Evolutionary conservation across 2,888 invertebrate species (phyloP).

Genomic region (Ochropleura plecta): DNA sequence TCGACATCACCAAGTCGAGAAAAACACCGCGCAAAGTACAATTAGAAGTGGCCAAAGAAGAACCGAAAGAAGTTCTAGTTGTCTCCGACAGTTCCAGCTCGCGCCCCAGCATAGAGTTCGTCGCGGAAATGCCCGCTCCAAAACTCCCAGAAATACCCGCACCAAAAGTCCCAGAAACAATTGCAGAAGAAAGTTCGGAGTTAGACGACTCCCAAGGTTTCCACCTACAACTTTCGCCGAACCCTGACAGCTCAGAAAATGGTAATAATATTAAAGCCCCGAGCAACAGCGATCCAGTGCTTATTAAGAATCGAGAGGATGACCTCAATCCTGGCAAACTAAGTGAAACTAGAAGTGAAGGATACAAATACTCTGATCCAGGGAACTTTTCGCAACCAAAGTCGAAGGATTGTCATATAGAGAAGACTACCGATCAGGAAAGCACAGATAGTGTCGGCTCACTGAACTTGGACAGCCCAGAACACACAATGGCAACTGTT

Average conservation of each 20-base stretch:
- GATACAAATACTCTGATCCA: conserved; percentile 78
- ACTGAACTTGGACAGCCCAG: conserved; percentile 82
- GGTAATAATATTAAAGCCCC: conserved; percentile 63
- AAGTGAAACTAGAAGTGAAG: conserved; percentile 79
- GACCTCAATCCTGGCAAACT: conserved; percentile 75
- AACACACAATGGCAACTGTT: conserved; percentile 76
- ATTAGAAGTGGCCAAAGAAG: conserved; percentile 65
- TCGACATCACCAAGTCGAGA: conserved; percentile 76
- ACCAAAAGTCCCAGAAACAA: conserved; percentile 76
- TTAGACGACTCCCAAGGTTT: conserved; percentile 86
- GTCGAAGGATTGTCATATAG: conserved; percentile 73
- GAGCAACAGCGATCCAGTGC: conserved; percentile 79
- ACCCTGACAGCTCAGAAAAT: conserved; percentile 69
- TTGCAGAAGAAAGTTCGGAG: conserved; percentile 78
- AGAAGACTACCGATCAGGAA: conserved; percentile 84
- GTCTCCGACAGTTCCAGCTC: conserved; percentile 71
- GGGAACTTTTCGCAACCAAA: conserved; percentile 75
- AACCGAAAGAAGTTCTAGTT: conserved; percentile 61
- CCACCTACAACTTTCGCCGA: conserved; percentile 82
- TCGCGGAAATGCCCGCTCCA: conserved; percentile 75
- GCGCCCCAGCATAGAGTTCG: conserved; percentile 78
- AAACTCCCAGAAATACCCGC: conserved; percentile 76
- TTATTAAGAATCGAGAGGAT: conserved; percentile 77
- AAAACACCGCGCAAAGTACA: conserved; percentile 77
- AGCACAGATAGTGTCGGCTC: conserved; percentile 86